Conservation (phyloP, 2,113 vertebrate genomes). For the Peromyscus californicus region DNA sequence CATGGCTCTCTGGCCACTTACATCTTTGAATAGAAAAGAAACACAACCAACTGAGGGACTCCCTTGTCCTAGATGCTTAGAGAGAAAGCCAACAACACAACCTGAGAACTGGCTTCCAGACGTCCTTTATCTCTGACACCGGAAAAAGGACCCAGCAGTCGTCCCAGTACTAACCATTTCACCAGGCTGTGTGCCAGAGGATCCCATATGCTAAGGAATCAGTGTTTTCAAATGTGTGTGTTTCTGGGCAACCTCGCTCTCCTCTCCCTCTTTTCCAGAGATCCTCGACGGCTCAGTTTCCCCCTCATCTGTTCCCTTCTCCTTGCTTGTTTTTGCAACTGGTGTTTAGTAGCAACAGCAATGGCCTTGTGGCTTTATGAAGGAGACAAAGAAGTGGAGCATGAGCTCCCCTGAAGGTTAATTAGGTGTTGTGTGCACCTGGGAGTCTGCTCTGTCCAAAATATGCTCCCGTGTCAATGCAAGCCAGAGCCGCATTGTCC, state of each 20-base stretch:
- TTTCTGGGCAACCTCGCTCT: no score
- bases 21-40: background rate
- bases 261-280: background rate
- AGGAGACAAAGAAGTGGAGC: background rate
- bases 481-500: background rate
- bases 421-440: background rate
- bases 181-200: fast-evolving
- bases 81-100: background rate
- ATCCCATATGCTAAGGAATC: background rate
- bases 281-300: background rate
- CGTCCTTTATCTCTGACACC: no score
- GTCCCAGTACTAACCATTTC: fast-evolving
- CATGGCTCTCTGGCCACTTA: background rate
- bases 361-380: background rate
- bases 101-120: background rate
- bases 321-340: background rate
- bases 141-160: fast-evolving
- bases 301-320: background rate
- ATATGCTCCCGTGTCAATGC: fast-evolving
- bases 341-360: background rate
- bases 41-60: background rate
- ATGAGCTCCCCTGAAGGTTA: background rate
- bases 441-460: background rate
- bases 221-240: background rate
- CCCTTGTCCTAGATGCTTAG: background rate